Base-by-base conservation (phyloP, 2,113 vertebrate species). In the Nettapus auritus region DNA sequence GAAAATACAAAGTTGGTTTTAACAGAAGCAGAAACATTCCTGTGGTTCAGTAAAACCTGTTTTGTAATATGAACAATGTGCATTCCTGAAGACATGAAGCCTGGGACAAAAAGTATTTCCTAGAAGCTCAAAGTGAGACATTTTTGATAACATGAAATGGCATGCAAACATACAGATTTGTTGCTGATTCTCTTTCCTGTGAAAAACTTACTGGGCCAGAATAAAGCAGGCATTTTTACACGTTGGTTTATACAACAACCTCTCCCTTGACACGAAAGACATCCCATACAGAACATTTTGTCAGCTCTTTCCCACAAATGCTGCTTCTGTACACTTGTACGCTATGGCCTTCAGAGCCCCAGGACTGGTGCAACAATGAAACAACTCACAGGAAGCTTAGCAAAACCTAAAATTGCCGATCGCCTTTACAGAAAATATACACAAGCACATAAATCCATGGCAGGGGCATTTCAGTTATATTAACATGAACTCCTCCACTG, bases 351-450 rank as follows among this genome's bases (percentile, higher is more conserved):
- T 83, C 82, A 92, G 66, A 38, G 23, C 33, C 6, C 52, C 42
- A 21, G 31, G 22, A 88, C 57, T 69, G 68, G 29, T 89, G 89
- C 81, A 97, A 94, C 63, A 93, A 85, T 50, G 71, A 90, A 94
- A 87, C 44, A 89, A 87, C 55, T 96, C 92, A 68, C 71, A 87
- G 82, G 88, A 90, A 93, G 46, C 88, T 74, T 44, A 68, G 84
- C 64, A 87, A 93, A 82, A 95, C 60, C 68, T 82, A 95, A 82
- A 88, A 86, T 84, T 94, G 84, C 56, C 28, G 46, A 90, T 89
- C 87, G 93, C 84, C 92, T 95, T 94, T 96, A 90, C 93, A 97
- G 95, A 95, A 96, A 88, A 40, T 79, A 91, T 60, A 60, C 84
- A 92, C 80, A 92, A 86, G 66, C 64, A 71, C 33, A 77, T 78